Base-by-base conservation (phyloP, 2,888 invertebrate genomes). In the Chalcosyrphus nemorum region DNA sequence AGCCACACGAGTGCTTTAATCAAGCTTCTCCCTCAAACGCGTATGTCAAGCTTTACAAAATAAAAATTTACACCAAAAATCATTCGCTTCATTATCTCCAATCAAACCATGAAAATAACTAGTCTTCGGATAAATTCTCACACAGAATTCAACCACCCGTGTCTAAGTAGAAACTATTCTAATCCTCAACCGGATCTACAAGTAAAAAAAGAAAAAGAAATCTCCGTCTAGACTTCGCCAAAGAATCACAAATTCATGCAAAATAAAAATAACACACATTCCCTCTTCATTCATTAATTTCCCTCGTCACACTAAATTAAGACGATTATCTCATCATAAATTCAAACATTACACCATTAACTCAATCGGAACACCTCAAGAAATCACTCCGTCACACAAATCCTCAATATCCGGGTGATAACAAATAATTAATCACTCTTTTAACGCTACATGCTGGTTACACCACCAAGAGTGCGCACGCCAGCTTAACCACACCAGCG, bases 321-420 rank as follows among this genome's bases (percentile, higher is more conserved):
- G 19, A 21, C 13, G 38, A 65, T 57, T 57, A 57, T 43, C 63
- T 71, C 65, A 65, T 43, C 47, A 15, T 47, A 47, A 50, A 57
- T 38, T 35, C 11, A 35, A 45, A 13, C 4, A 24, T 19, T 29
- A 24, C 21, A 21, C 50, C 4, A 54, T 45, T 63, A 11, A 17
- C 15, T 17, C 27, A 52, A 41, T 52, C 41, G 11, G 27, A 52
- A 29, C 47, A 11, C 35, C 35, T 19, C 6, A 21, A 52, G 41
- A 19, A 72, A 59, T 52, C 50, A 54, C n/a, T 56, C 4, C 50
- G 15, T 38, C 65, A 57, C 15, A 41, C 15, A 41, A 50, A 32
- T 32, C 11, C 21, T 56, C 21, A 27, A 43, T 59, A 72, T 76
- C 75, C 57, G 32, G 78, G 65, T 72, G n/a, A 24, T 43, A 35